Evolutionary conservation across 1,140 invertebrate genomes (phyloP).

Genomic region (Antheraea mylitta): DNA sequence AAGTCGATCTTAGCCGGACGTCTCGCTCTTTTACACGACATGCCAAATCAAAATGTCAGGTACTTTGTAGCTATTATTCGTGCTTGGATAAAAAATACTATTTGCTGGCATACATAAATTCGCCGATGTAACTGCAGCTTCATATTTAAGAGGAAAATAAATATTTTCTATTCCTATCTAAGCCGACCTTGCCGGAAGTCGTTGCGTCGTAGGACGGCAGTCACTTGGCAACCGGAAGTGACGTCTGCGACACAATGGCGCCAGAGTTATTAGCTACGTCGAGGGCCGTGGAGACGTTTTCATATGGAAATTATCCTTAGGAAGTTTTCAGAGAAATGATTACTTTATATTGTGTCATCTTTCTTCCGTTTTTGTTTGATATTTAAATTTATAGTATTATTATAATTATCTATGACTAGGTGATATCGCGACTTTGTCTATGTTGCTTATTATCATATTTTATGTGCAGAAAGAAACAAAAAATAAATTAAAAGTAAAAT

Average conservation of each 20-base stretch:
- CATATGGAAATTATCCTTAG: slow-evolving; percentile 18
- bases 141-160: neutral
- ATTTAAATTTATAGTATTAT: neutral
- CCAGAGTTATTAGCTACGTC: neutral
- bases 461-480: no score
- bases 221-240: slow-evolving; percentile 26
- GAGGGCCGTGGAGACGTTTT: slow-evolving; percentile 8
- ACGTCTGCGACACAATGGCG: slow-evolving; percentile 30
- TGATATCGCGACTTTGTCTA: no score
- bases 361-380: neutral
- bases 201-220: slow-evolving; percentile 23
- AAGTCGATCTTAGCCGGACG: no score
- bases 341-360: neutral
- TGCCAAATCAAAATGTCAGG: no score
- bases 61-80: no score
- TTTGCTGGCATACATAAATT: neutral
- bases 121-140: neutral
- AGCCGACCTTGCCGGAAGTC: slow-evolving; percentile 18
- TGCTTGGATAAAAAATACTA: neutral
- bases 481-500: no score
- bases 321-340: slow-evolving; percentile 3
- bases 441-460: no score
- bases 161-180: neutral
- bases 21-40: no score
- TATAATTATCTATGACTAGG: no score